These are phyloP conservation scores for Microctonus hyperodae DNA, from an alignment of 2,888 invertebrate species.

Conservation along the genomic window DNA sequence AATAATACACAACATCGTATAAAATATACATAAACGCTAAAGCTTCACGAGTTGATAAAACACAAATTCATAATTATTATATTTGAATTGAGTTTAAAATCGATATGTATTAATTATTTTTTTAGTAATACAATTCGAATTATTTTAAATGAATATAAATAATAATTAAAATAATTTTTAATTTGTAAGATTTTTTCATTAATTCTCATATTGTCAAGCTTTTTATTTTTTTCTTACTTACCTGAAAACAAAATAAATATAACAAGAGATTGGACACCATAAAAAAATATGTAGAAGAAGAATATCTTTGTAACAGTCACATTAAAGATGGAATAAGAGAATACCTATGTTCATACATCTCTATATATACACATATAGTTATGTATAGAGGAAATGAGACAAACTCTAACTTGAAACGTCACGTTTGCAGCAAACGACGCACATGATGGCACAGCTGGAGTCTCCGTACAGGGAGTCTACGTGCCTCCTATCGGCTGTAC, in stretches of 20 bases:
- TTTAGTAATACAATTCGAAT: no score
- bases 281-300: not conserved
- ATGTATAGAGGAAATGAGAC: not conserved
- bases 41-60: no score
- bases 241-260: not conserved
- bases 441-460: constrained; percentile 59
- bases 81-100: no score
- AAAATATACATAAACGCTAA: no score
- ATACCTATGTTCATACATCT: not conserved
- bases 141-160: no score
- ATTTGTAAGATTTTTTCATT: no score
- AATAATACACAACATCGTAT: no score
- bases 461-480: constrained; percentile 55
- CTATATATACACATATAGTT: not conserved
- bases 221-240: not conserved
- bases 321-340: constrained; percentile 4
- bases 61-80: no score
- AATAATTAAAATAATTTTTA: no score
- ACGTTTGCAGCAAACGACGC: constrained; percentile 62
- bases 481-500: constrained; percentile 46
- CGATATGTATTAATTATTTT: no score
- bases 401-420: constrained; percentile 54
- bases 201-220: no score
- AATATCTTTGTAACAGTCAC: not conserved
- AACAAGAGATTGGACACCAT: not conserved